These are phyloP conservation scores for Acronicta psi DNA, from an alignment of 2,888 invertebrate genomes.

Conservation along the genomic window DNA sequence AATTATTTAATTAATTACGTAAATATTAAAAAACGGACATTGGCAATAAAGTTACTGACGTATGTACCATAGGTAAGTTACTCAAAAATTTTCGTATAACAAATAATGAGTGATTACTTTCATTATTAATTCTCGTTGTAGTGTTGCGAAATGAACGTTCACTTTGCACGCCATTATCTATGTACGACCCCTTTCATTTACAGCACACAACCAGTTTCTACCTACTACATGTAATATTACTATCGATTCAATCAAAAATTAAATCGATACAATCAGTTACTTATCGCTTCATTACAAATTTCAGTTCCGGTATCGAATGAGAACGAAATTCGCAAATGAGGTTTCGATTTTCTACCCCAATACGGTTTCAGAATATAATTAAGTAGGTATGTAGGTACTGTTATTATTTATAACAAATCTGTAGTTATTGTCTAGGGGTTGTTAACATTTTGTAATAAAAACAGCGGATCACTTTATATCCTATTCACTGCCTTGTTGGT, in stretches of 20 bases:
- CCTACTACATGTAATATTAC: constrained; percentile 11
- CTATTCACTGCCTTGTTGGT: no score
- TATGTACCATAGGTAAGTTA: no score
- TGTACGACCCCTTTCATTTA: constrained; percentile 38
- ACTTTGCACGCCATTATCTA: constrained; percentile 16
- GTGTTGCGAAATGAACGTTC: constrained; percentile 42
- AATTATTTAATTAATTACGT: no score
- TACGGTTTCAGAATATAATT: constrained; percentile 2
- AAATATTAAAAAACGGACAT: no score
- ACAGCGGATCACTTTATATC: no score
- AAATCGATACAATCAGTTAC: constrained; percentile 29
- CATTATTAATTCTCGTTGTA: constrained; percentile 31
- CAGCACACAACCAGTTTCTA: constrained; percentile 25
- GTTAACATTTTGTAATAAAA: no score
- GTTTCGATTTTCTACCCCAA: constrained; percentile 25
- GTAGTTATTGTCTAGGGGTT: no score
- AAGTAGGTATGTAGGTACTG: no score
- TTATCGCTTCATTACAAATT: constrained; percentile 19
- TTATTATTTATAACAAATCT: no score
- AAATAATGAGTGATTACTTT: constrained; percentile 19
- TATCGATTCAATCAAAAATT: constrained; percentile 36
- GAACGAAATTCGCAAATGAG: constrained; percentile 23
- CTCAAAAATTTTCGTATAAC: neutral
- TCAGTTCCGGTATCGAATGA: constrained; percentile 29
- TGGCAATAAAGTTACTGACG: no score